Percentiles rank a stretch among this genome's conserved stretches.
phyloP scores from a whole-genome alignment of 2,113 vertebrate species.

The Hippoglossus stenolepis region DNA sequence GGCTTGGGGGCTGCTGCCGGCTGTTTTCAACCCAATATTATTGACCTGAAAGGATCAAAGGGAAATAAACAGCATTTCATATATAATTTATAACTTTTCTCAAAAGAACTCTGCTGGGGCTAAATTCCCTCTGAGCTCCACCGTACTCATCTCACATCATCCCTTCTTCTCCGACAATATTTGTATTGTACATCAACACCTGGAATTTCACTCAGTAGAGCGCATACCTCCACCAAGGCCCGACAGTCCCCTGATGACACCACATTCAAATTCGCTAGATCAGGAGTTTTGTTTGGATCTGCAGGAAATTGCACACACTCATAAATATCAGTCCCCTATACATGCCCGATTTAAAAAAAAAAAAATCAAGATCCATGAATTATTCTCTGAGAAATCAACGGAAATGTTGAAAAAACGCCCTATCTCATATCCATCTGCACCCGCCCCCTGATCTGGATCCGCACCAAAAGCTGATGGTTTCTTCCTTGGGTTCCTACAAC shows the following conservation, averaged over 20 bases:
- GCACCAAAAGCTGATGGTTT: too few species aligned
- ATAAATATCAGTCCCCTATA: background rate
- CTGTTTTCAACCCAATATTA: background rate
- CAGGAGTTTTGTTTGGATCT: background rate
- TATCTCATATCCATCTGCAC: too few species aligned
- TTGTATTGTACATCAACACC: background rate
- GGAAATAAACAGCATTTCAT: constrained; percentile 19
- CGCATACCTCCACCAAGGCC: background rate
- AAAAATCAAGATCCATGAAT: background rate
- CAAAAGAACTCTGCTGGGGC: background rate
- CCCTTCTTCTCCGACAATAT: background rate
- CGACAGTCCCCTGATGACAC: background rate
- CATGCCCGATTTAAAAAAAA: too few species aligned
- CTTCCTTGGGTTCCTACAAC: too few species aligned
- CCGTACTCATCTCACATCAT: background rate
- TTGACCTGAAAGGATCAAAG: constrained; percentile 17
- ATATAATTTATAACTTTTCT: background rate
- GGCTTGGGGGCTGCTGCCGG: background rate
- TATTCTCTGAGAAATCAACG: background rate
- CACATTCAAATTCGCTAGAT: background rate
- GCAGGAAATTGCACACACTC: background rate
- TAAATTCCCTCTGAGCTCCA: background rate
- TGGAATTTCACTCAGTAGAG: background rate
- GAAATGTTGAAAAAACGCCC: background rate
- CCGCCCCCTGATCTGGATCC: too few species aligned